Evolutionary conservation across 2,113 vertebrate species (phyloP).

Genomic region (Azemiops feae): DNA sequence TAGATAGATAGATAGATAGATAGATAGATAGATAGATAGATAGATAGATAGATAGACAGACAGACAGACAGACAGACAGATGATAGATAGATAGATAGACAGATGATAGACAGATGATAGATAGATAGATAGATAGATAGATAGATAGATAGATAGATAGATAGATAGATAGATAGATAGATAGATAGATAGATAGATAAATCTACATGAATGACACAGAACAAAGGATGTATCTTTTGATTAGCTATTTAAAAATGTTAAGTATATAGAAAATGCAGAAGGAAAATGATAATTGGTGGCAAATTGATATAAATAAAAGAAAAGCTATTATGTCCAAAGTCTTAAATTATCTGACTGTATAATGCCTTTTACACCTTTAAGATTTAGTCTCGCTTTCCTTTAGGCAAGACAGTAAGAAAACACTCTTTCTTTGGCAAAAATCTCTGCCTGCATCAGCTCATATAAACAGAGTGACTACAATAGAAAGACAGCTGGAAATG

Average conservation of each 20-base stretch:
- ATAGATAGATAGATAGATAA: neutral
- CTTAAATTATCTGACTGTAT: neutral
- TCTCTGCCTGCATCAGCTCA: neutral
- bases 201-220: neutral
- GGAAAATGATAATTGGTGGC: neutral
- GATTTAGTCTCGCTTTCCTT: neutral
- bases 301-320: neutral
- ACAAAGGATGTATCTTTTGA: neutral
- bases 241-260: neutral
- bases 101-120: no score
- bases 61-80: no score
- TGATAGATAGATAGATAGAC: no score
- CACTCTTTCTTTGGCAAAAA: constrained; percentile 11
- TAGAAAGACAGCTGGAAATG: neutral
- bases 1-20: no score
- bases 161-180: no score
- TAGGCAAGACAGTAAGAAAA: neutral
- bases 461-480: neutral
- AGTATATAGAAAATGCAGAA: neutral
- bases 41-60: no score
- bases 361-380: neutral
- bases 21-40: no score
- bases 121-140: no score
- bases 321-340: neutral
- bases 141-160: no score